Evolutionary conservation across 2,113 vertebrate species (phyloP).

Genomic region (Excalfactoria chinensis): DNA sequence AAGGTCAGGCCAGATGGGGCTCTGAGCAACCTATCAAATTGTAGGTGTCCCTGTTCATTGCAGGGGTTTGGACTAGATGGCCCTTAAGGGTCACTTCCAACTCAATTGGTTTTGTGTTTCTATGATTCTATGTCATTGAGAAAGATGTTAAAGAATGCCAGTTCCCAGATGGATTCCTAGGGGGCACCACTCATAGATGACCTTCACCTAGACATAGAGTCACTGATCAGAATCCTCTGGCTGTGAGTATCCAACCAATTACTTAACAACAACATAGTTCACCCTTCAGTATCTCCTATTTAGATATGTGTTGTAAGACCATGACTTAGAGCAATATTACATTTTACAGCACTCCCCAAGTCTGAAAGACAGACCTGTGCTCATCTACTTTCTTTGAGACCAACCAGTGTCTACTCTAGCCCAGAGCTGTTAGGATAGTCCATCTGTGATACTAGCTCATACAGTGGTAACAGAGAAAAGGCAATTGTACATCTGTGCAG

Average conservation of each 20-base stretch:
- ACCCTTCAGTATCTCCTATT: background rate
- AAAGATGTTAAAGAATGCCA: background rate
- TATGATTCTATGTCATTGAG: background rate
- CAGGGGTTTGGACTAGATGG: too few relatives aligned
- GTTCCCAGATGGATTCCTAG: background rate
- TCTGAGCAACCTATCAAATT: too few relatives aligned
- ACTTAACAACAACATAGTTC: background rate
- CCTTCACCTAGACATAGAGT: too few relatives aligned
- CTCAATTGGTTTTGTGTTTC: too few relatives aligned
- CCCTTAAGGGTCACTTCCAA: too few relatives aligned
- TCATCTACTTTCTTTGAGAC: background rate
- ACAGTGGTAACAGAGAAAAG: background rate
- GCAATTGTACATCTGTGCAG: background rate
- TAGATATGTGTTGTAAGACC: fast-evolving
- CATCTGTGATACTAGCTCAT: background rate
- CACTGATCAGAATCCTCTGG: background rate
- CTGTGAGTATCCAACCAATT: background rate
- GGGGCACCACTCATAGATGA: background rate
- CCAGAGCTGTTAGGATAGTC: background rate
- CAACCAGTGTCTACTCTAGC: background rate
- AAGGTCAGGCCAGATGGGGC: too few relatives aligned
- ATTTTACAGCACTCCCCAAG: background rate
- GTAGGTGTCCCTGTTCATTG: too few relatives aligned
- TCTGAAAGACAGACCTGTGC: background rate
- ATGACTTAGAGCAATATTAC: background rate